Base-by-base conservation (phyloP, 2,797 vertebrate species). In the Odontamblyopus rebecca region DNA sequence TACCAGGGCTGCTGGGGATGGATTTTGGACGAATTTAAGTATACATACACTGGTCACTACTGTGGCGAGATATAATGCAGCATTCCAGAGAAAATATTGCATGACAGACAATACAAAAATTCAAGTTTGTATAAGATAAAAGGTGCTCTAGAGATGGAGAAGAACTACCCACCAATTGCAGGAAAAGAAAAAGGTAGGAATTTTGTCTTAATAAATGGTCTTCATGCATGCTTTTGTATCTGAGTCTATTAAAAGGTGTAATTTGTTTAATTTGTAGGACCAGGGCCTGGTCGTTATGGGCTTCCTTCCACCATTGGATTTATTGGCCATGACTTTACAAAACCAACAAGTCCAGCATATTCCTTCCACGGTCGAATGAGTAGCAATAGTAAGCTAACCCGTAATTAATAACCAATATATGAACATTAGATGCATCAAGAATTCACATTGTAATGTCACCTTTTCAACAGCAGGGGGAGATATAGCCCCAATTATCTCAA, bases 281-380 rank as follows among this genome's bases (percentile, higher is more conserved):
- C 94, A 0, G 94, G 95, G 15, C 94, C 95, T 0, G 94, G 94
- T 7, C 87, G 89, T 51, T 96, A 95, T 6, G 71, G 87, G n/a
- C 90, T 95, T 57, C 95, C 95, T 1, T 89, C 95, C 2, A 95
- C 95, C 0, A 80, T 95, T 30, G 95, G 95, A 57, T 95, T 90
- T 68, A 57, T 93, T 71, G 93, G 94, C 54, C 95, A 96, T 4
- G 95, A 96, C 82, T 93, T 94, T 76, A 95, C 95, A 73, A 94
- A 92, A 79, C 78, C 74, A 62, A 78, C 92, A 0, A 87, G 91
- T 26, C 95, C 95, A 0, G 95, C 95, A 4, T 96, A 92, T 78
- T 93, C 95, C 1, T 95, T 96, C 23, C 89, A 94, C 26, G 73
- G 90, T 78, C 92, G 86, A 67, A 92, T 91, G 77, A 89, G 82